Evolutionary conservation across 1,140 invertebrate genomes (phyloP), one percentile per base, ranked within the genome.

Genomic region (Zaprionus camerounensis): DNA sequence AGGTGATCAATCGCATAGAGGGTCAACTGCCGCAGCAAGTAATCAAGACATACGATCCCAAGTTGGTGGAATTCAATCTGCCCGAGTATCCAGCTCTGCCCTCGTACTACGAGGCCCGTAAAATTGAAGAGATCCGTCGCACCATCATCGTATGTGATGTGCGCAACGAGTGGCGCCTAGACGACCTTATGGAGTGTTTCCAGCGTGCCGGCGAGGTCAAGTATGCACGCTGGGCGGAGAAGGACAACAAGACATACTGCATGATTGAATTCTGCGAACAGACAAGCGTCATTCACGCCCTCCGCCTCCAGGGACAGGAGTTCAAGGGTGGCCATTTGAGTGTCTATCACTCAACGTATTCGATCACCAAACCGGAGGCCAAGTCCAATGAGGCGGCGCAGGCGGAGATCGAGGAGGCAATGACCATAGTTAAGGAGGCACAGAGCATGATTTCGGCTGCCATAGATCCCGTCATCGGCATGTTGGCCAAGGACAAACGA

Each of bases 231-330:
- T 97, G 99, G 93, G 98, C 98, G 91, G 96, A 96, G 7, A 95
- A 97, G 90, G 96, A 98, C 68, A 94, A 95, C 31, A 95, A 94
- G 56, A 93, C 94, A 28, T 97, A 97, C 94, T 97, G 98, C 7
- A 95, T 99, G 76, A 95, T 99, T 65, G 99, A 99, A 93, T 98
- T 99, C 91, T 96, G 97, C 22, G 98, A 99, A 81, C 98, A 99
- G 92, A 94, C 95, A 13, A 96, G 96, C 81, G 95, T 99, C 24
- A 94, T 98, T 3, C 95, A 96, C 71, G 99, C 98, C 3, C 93
- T 99, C 1, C 96, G 98, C 87, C 85, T 97, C 78, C 98, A 98
- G 94, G 98, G 97, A 15, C 94, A 93, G 41, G 94, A 94, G 79
- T 94, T 98, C 56, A 95, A 96, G 68, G 95, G 95, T 12, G 94